Evolutionary conservation across 2,113 vertebrate species (phyloP).

Genomic region (Caranx melampygus): DNA sequence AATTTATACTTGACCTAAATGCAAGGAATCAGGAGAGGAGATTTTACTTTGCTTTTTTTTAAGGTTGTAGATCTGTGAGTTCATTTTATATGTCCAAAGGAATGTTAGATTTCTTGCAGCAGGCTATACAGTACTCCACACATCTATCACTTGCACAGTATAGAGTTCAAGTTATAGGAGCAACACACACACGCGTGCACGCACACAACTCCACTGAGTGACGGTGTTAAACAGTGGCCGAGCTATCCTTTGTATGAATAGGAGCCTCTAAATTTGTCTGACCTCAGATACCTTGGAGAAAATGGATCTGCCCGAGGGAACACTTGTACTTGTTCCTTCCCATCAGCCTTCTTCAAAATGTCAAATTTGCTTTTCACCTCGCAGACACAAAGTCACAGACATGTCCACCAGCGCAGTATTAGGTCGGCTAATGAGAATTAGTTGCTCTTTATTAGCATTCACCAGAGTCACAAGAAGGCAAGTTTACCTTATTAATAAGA

Average conservation of each 20-base stretch:
- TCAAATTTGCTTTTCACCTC: constrained; percentile 67
- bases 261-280: constrained; percentile 68
- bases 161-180: background rate
- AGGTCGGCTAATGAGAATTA: constrained; percentile 57
- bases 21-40: background rate
- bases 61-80: background rate
- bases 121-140: background rate
- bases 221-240: constrained; percentile 26
- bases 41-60: background rate
- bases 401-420: constrained; percentile 36
- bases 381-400: constrained; percentile 40
- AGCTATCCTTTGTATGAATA: constrained; percentile 37
- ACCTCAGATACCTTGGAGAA: constrained; percentile 59
- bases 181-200: constrained; percentile 1
- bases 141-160: background rate
- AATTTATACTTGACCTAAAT: background rate
- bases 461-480: constrained; percentile 20
- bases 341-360: constrained; percentile 70
- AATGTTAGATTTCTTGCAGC: background rate
- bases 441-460: constrained; percentile 57
- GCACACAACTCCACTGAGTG: constrained; percentile 16
- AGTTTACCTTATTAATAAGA: constrained; percentile 30
- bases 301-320: constrained; percentile 64
- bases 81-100: background rate
- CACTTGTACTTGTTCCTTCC: constrained; percentile 67